These are phyloP conservation scores for Copsychus sechellarum DNA, from an alignment of 2,113 vertebrate genomes.

Conservation along the genomic window DNA sequence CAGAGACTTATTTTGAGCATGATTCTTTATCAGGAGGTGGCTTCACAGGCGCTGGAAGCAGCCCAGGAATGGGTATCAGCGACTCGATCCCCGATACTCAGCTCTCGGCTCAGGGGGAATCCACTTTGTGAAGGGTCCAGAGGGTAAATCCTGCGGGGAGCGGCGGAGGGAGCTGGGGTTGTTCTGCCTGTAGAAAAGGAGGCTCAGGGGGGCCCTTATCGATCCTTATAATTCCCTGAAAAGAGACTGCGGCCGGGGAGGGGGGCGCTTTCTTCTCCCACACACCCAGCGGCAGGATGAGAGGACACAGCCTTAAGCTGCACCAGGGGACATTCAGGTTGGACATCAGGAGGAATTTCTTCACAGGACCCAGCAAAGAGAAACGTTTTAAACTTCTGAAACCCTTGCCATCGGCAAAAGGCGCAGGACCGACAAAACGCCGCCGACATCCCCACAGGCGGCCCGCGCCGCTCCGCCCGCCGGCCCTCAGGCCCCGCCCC, in stretches of 20 bases:
- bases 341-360: background rate
- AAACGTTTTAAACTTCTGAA: background rate
- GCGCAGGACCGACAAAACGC: too few species aligned
- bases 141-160: background rate
- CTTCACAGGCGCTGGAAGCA: background rate
- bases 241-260: too few species aligned
- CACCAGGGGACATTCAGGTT: too few species aligned
- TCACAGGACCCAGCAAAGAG: background rate
- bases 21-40: background rate
- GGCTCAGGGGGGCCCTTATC: accelerated
- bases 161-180: background rate
- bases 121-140: background rate
- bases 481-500: background rate
- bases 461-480: accelerated
- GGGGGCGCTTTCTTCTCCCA: background rate
- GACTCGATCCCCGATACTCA: accelerated
- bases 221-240: background rate
- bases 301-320: background rate
- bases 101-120: background rate
- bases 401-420: accelerated
- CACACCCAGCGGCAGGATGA: too few species aligned
- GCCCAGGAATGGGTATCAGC: accelerated
- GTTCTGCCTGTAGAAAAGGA: background rate
- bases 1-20: background rate
- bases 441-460: accelerated